phyloP scores from a whole-genome alignment of 2,797 vertebrate species.

The Danionella dracula region DNA sequence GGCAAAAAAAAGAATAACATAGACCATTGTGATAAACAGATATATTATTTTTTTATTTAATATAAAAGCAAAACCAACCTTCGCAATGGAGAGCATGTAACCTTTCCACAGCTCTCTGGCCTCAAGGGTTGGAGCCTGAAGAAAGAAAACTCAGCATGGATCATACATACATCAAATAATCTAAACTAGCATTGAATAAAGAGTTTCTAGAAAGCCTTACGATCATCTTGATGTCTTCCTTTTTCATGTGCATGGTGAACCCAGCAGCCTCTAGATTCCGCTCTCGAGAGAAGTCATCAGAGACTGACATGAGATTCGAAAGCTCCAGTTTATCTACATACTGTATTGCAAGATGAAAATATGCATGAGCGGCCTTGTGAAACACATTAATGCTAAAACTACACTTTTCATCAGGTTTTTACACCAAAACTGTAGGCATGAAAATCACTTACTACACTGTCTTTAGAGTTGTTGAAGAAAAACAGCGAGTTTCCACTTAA shows the following conservation, averaged over 20 bases:
- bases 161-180: background rate
- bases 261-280: slow-evolving; percentile 47
- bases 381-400: too few relatives aligned
- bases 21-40: too few relatives aligned
- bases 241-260: slow-evolving; percentile 59
- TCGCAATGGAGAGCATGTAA: slow-evolving; percentile 68
- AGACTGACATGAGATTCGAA: slow-evolving; percentile 58
- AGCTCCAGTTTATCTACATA: slow-evolving; percentile 76
- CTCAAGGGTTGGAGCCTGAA: slow-evolving; percentile 70
- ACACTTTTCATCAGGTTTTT: too few relatives aligned
- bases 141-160: background rate
- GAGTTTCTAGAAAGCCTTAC: slow-evolving; percentile 52
- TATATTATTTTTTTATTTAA: too few relatives aligned
- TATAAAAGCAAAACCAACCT: slow-evolving; percentile 62
- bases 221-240: slow-evolving; percentile 64
- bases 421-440: too few relatives aligned
- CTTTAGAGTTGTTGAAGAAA: slow-evolving; percentile 73
- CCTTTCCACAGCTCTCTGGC: slow-evolving; percentile 81
- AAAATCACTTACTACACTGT: slow-evolving; percentile 64
- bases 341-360: slow-evolving; percentile 55
- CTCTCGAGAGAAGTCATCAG: slow-evolving; percentile 58
- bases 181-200: background rate
- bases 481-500: slow-evolving; percentile 71
- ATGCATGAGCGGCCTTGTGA: too few relatives aligned
- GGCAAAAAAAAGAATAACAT: too few relatives aligned